Base-by-base conservation (phyloP, 2,888 invertebrate species). In the Scaptomyza tumidula region DNA sequence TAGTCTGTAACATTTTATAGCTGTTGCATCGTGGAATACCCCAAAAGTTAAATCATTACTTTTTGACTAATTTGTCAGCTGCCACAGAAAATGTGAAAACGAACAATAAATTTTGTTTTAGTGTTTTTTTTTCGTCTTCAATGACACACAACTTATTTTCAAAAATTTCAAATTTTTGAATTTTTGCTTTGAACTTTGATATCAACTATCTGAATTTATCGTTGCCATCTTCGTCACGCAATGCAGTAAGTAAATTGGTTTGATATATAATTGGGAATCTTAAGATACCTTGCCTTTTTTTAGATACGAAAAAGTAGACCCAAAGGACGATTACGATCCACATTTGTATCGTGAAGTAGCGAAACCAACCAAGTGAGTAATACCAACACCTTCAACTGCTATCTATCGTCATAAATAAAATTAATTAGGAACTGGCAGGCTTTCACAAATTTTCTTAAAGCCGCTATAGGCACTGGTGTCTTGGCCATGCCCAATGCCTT, bases 401-500 rank as follows among this genome's bases (percentile, higher is more conserved):
- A 19, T 19, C 19, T 19, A 19, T 49, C 9, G 13, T 14, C 9
- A 10, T 41, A 10, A 16, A 10, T 16, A 16, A 10, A 33, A 27
- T n/a, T n/a, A 24, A 94, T 9, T 93, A 98, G 98, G 65, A 97
- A 98, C 89, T 91, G 95, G 91, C 97, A 98, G 89, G 98, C 98
- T 0, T 94, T 98, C 74, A 96, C 98, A 87, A 98, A 99, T 92
- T 94, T 99, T 77, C 93, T 99, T 70, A 99, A 99, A 92, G 98
- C 98, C 9, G 98, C 98, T 77, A 94, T 99, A 57, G 99, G 99
- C 4, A 98, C 98, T 11, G 99, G 99, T 0, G 98, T 99, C 50
- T 93, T 99, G 64, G 98, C 99, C 27, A 97, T 99, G 97, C 99
- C 99, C 0, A 94, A 94, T 92, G 95, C 95, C 0, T 95, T 95